Conservation (phyloP, 2,113 vertebrate species). For the Syngnathus scovelli region DNA sequence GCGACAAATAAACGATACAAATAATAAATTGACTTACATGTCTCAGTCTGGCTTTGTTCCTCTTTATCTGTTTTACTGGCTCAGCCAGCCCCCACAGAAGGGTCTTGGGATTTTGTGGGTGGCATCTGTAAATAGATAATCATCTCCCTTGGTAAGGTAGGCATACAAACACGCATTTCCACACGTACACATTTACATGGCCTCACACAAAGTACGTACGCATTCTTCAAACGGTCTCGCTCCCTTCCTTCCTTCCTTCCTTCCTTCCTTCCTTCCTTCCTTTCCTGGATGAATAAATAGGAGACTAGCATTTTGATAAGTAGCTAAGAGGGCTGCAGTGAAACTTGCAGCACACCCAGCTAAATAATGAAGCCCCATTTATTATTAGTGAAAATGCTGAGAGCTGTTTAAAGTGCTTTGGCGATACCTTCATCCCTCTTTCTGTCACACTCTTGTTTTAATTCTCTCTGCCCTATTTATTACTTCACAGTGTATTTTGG, state of each 20-base stretch:
- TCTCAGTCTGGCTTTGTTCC: slow-evolving; percentile 6
- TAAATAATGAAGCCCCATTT: slow-evolving; percentile 59
- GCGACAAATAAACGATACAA: not conserved
- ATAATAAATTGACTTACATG: slow-evolving; percentile 9
- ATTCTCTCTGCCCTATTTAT: slow-evolving; percentile 10
- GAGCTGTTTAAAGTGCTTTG: slow-evolving; percentile 49
- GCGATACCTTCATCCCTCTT: slow-evolving; percentile 18
- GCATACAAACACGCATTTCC: slow-evolving; percentile 20
- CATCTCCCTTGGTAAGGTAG: slow-evolving; percentile 54
- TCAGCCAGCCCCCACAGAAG: slow-evolving; percentile 57
- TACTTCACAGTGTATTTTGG: slow-evolving; percentile 11
- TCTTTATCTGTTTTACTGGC: slow-evolving; percentile 19
- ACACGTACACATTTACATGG: slow-evolving; percentile 12
- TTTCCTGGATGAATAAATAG: slow-evolving; percentile 44
- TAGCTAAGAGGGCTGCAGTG: slow-evolving; percentile 34
- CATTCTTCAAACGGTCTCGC: slow-evolving; percentile 28
- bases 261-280: not conserved
- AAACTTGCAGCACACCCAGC: slow-evolving; percentile 45
- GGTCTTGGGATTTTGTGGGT: slow-evolving; percentile 71
- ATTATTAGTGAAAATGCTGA: slow-evolving; percentile 56
- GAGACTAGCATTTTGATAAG: slow-evolving; percentile 37
- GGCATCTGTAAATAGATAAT: slow-evolving; percentile 72
- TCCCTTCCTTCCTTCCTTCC: not conserved
- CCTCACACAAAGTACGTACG: slow-evolving; percentile 19
- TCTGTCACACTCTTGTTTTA: slow-evolving; percentile 9